Evolutionary conservation across 2,888 invertebrate genomes (phyloP).

Genomic region (Diloba caeruleocephala): DNA sequence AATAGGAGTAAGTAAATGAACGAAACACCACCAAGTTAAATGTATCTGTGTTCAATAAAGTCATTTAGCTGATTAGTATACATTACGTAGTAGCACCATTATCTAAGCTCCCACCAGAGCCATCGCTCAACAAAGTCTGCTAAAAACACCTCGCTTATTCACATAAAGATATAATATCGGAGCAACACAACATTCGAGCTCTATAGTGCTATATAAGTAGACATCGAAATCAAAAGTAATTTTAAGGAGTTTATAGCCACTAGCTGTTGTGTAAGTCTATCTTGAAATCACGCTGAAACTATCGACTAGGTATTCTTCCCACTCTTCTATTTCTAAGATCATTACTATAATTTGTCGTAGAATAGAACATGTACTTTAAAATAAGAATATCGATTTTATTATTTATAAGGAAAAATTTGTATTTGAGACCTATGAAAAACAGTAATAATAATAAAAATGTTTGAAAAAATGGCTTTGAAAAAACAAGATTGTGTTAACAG

Average conservation of each 20-base stretch:
- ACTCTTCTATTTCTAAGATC: conserved; percentile 63
- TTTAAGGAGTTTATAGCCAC: conserved; percentile 57
- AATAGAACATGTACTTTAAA: conserved; percentile 86
- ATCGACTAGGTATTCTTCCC: conserved; percentile 61
- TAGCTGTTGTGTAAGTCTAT: conserved; percentile 53
- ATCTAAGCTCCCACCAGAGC: conserved; percentile 42
- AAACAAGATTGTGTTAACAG: conserved; percentile 49
- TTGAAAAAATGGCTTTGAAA: conserved; percentile 52
- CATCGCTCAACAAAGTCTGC: conserved; percentile 52
- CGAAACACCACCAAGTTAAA: conserved; percentile 80
- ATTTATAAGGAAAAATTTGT: conserved; percentile 75
- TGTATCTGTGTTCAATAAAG: conserved; percentile 82
- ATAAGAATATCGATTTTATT: conserved; percentile 84
- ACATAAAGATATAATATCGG: conserved; percentile 22
- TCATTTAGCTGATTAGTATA: conserved; percentile 55
- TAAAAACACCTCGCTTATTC: conserved; percentile 65
- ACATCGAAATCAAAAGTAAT: conserved; percentile 66
- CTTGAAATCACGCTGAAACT: conserved; percentile 62
- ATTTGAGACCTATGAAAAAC: conserved; percentile 59
- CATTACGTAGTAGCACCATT: conserved; percentile 45
- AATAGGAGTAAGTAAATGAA: conserved; percentile 58
- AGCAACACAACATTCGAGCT: conserved; percentile 55
- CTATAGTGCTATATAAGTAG: conserved; percentile 71
- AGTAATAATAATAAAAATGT: conserved; percentile 56
- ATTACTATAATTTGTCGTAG: conserved; percentile 79